Evolutionary conservation across 2,797 vertebrate genomes (phyloP).

Genomic region (Serranus cabrilla): DNA sequence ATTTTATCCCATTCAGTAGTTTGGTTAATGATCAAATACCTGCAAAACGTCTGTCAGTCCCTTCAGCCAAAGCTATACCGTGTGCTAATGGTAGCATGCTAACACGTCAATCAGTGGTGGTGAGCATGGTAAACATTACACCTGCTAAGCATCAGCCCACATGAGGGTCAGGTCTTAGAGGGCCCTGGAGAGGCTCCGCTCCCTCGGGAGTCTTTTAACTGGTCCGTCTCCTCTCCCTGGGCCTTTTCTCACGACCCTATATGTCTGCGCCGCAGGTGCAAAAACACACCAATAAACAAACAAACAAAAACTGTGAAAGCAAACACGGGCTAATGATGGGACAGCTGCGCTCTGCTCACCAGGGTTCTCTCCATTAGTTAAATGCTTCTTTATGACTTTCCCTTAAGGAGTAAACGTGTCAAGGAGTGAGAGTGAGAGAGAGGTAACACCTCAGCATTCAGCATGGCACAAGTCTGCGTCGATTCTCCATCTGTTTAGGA

Average conservation of each 20-base stretch:
- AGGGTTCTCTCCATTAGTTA: constrained; percentile 65
- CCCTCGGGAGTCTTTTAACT: constrained; percentile 28
- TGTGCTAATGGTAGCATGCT: neutral
- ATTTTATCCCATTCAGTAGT: neutral
- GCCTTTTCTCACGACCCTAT: constrained; percentile 70
- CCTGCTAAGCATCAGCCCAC: constrained; percentile 2
- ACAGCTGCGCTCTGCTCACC: constrained; percentile 73
- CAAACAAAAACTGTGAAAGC: constrained; percentile 77
- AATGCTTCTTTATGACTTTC: constrained; percentile 68
- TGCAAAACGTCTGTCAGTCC: neutral
- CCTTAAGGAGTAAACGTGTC: constrained; percentile 60
- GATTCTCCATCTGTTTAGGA: constrained; percentile 49
- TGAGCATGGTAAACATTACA: neutral
- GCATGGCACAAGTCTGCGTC: constrained; percentile 32
- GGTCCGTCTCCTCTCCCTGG: constrained; percentile 19
- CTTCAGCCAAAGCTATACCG: neutral
- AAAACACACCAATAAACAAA: constrained; percentile 76
- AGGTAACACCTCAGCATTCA: constrained; percentile 44
- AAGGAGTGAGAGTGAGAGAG: constrained; percentile 23
- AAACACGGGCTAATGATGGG: constrained; percentile 71
- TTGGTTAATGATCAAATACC: neutral
- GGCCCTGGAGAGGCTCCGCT: neutral
- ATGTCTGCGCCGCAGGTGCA: constrained; percentile 72
- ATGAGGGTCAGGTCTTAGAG: neutral
- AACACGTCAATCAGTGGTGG: neutral